Percentiles rank a stretch among this genome's conserved stretches.
Conservation (phyloP, 2,113 vertebrate species). For the Oncorhynchus masou region DNA sequence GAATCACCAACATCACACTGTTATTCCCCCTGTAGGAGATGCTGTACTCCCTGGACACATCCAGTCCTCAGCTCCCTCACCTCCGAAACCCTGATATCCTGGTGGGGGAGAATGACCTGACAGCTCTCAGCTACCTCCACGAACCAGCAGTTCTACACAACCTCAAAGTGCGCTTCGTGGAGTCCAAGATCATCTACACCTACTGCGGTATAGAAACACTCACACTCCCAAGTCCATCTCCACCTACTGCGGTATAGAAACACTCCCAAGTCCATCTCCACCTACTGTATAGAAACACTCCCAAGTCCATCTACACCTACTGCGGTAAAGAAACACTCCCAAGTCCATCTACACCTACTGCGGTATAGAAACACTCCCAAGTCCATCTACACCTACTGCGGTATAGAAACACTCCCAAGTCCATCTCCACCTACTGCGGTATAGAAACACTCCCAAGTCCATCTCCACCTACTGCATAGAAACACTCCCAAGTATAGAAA, state of each 20-base stretch:
- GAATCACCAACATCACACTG: background rate
- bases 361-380: no score
- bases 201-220: constrained; percentile 83
- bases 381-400: no score
- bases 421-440: constrained; percentile 99
- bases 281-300: no score
- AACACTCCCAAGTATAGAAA: no score
- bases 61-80: constrained; percentile 76
- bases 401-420: constrained; percentile 60
- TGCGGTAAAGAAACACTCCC: no score
- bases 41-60: constrained; percentile 74
- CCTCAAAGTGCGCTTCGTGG: constrained; percentile 90
- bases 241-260: no score
- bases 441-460: constrained; percentile 4
- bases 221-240: no score
- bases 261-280: no score
- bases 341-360: no score
- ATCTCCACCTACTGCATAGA: no score
- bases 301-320: no score
- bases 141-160: constrained; percentile 96
- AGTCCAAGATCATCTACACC: constrained; percentile 95
- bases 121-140: constrained; percentile 95
- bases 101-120: constrained; percentile 98
- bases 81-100: constrained; percentile 95
- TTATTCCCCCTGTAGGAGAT: constrained; percentile 70